A percentile compares a stretch with the other conserved stretches of the same genome.
Conservation (phyloP, 2,797 vertebrate genomes). For the Gambelia wislizenii region DNA sequence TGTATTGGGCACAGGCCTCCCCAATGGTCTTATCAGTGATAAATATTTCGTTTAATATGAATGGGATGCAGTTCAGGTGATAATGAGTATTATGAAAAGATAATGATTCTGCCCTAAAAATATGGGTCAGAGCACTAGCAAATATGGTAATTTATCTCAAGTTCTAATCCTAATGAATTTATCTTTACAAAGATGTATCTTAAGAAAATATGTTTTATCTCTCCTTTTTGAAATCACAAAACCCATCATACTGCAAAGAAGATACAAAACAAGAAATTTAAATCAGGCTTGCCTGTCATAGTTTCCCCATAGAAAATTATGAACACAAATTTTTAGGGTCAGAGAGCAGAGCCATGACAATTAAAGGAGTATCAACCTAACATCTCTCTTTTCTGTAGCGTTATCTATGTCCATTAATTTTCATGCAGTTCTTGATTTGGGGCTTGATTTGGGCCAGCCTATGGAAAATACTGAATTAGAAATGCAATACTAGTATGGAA, state of each 20-base stretch:
- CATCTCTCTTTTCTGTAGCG: background rate
- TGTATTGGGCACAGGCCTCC: background rate
- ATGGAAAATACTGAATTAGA: conserved; percentile 1
- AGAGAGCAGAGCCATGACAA: background rate
- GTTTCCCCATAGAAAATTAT: background rate
- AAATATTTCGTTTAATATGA: background rate
- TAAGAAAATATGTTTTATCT: background rate
- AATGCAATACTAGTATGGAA: background rate
- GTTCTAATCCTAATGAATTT: background rate
- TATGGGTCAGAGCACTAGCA: background rate
- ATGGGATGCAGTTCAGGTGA: background rate
- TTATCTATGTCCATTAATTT: background rate
- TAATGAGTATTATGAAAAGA: background rate
- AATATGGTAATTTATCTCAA: background rate
- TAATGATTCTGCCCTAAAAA: background rate
- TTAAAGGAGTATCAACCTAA: background rate
- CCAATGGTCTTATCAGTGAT: too few species aligned
- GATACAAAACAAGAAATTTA: background rate
- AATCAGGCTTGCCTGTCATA: background rate
- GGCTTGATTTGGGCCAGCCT: background rate
- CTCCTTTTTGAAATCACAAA: background rate
- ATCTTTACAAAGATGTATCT: background rate
- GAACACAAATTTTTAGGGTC: background rate
- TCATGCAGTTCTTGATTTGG: background rate
- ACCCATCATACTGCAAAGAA: background rate